Percentiles rank a stretch among this genome's conserved stretches.
phyloP scores from a whole-genome alignment of 35 echinoderm and acorn worm species.

The Apostichopus japonicus region DNA sequence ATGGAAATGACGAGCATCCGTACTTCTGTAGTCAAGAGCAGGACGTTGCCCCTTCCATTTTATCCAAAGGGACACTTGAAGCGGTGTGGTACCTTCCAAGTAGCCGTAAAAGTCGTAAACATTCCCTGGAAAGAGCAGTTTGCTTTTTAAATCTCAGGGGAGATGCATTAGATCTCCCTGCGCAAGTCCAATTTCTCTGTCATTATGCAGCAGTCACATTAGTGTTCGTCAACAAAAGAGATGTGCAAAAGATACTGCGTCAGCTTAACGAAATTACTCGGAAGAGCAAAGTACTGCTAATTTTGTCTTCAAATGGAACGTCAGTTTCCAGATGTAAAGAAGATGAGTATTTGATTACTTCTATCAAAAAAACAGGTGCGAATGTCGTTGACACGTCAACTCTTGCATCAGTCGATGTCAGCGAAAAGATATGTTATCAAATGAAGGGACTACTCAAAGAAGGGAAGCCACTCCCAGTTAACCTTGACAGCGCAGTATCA shows the following conservation, averaged over 20 bases:
- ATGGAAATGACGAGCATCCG: conserved; percentile 20
- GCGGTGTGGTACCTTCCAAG: conserved; percentile 19
- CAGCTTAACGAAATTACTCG: no score
- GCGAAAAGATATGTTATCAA: background rate
- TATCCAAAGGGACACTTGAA: conserved; percentile 19
- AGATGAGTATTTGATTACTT: background rate
- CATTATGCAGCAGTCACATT: background rate
- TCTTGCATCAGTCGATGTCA: background rate
- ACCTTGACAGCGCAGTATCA: background rate
- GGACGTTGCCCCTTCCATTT: background rate
- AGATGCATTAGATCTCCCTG: background rate
- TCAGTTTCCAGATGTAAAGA: background rate
- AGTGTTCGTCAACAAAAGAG: background rate
- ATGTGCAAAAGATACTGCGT: background rate
- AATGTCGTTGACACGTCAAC: background rate
- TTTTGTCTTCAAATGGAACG: background rate
- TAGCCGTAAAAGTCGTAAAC: background rate
- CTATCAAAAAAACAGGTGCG: background rate
- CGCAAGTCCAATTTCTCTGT: background rate
- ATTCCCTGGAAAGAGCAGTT: background rate
- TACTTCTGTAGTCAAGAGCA: conserved; percentile 15
- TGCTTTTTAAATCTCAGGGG: conserved; percentile 10
- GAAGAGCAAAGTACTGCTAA: no score
- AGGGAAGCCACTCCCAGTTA: background rate
- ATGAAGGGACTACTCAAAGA: background rate